phyloP scores from a whole-genome alignment of 1,140 invertebrate genomes.

The Zophobas atratus region DNA sequence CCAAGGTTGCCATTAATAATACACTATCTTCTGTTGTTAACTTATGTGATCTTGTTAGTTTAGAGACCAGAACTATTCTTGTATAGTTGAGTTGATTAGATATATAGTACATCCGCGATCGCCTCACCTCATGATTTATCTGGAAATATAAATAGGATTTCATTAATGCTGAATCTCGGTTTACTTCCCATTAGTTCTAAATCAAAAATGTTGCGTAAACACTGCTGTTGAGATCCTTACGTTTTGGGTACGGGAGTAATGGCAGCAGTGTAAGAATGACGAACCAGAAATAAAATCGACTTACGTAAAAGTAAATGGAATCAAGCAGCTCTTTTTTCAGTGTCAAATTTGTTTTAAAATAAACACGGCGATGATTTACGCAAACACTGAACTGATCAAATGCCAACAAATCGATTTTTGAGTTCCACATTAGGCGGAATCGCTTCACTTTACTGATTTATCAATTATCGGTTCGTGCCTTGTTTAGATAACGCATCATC shows the following conservation, averaged over 20 bases:
- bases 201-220: too few relatives aligned
- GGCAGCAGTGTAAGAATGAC: too few relatives aligned
- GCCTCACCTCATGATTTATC: too few relatives aligned
- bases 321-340: background rate
- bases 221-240: too few relatives aligned
- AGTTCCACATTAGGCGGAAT: background rate
- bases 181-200: too few relatives aligned
- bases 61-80: conserved; percentile 7
- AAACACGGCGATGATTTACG: background rate
- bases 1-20: conserved; percentile 53
- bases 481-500: conserved; percentile 13
- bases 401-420: background rate
- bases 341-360: background rate
- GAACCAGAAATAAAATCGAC: too few relatives aligned
- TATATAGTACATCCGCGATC: too few relatives aligned
- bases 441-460: background rate
- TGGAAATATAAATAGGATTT: too few relatives aligned
- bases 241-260: too few relatives aligned
- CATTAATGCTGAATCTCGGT: too few relatives aligned
- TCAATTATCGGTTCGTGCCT: conserved; percentile 3
- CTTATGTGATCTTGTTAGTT: conserved; percentile 20
- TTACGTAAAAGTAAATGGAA: too few relatives aligned
- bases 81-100: background rate
- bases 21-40: conserved; percentile 40
- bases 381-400: background rate